A percentile compares a stretch with the other conserved stretches of the same genome.
Conservation (phyloP, 2,888 invertebrate species). For the Drosophila testacea region DNA sequence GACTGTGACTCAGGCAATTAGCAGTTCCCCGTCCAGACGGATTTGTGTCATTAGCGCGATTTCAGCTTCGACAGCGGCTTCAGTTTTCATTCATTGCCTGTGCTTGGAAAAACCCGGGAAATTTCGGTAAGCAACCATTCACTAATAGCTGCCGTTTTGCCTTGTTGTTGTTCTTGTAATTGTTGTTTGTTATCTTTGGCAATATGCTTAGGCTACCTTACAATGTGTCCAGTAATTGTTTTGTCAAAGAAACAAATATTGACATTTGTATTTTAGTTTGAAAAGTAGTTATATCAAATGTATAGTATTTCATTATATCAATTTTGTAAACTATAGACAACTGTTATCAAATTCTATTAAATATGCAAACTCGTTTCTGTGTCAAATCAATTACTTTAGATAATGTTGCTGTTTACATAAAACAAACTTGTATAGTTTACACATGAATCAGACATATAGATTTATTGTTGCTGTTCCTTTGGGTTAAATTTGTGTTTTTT, state of each 20-base stretch:
- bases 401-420: conserved; percentile 15
- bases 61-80: conserved; percentile 17
- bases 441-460: conserved; percentile 75
- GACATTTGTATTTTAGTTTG: too few relatives aligned
- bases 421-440: conserved; percentile 52
- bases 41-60: conserved; percentile 72
- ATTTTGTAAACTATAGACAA: too few relatives aligned
- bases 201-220: conserved; percentile 54
- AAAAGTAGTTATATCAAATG: too few relatives aligned
- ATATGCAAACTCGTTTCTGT: too few relatives aligned
- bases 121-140: conserved; percentile 53
- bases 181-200: conserved; percentile 70
- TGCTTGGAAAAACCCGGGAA: conserved; percentile 72
- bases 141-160: conserved; percentile 69
- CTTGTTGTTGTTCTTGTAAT: conserved; percentile 47
- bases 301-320: too few relatives aligned
- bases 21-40: conserved; percentile 64
- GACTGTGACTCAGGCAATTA: conserved; percentile 72
- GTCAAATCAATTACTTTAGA: too few relatives aligned
- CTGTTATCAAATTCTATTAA: too few relatives aligned
- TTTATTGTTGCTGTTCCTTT: conserved; percentile 72
- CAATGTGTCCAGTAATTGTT: too few relatives aligned
- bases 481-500: conserved; percentile 28
- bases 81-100: conserved; percentile 67
- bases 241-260: too few relatives aligned